Conservation (phyloP, 2,888 invertebrate genomes). For the Venusia cambrica region DNA sequence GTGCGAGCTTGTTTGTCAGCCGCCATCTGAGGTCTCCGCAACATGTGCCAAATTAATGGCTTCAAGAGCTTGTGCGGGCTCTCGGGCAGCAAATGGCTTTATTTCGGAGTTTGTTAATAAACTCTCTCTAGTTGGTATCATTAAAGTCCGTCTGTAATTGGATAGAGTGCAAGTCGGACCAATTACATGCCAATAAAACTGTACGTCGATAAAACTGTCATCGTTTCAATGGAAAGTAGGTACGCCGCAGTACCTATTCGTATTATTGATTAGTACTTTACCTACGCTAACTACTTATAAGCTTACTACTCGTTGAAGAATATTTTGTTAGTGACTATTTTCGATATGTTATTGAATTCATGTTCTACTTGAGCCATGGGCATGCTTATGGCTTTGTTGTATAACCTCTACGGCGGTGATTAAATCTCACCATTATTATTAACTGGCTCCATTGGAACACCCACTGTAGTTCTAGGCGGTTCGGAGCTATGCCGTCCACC, state of each 20-base stretch:
- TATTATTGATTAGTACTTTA: conserved; percentile 62
- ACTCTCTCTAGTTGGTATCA: conserved; percentile 6
- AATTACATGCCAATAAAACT: conserved; percentile 22
- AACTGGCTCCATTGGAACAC: conserved; percentile 80
- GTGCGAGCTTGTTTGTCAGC: conserved; percentile 67
- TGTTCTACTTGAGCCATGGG: conserved; percentile 61
- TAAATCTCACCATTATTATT: conserved; percentile 81
- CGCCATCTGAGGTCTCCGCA: conserved; percentile 59
- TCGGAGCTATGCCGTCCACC: conserved; percentile 79
- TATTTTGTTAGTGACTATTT: conserved; percentile 71
- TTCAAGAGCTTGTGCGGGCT: conserved; percentile 50
- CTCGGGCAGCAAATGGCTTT: conserved; percentile 27
- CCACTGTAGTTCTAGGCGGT: conserved; percentile 76
- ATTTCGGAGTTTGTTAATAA: conserved; percentile 8
- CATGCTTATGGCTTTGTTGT: conserved; percentile 75
- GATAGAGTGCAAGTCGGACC: conserved; percentile 19
- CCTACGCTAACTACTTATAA: conserved; percentile 50
- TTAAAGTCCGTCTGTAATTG: conserved; percentile 20
- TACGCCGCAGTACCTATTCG: conserved; percentile 28
- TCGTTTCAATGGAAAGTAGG: conserved; percentile 25
- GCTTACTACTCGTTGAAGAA: conserved; percentile 49
- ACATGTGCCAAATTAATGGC: conserved; percentile 68
- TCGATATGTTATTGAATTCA: conserved; percentile 50
- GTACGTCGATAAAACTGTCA: conserved; percentile 27
- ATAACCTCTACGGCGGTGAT: conserved; percentile 78